Evolutionary conservation across 2,113 vertebrate genomes (phyloP).

Genomic region (Tylochromis polylepis): DNA sequence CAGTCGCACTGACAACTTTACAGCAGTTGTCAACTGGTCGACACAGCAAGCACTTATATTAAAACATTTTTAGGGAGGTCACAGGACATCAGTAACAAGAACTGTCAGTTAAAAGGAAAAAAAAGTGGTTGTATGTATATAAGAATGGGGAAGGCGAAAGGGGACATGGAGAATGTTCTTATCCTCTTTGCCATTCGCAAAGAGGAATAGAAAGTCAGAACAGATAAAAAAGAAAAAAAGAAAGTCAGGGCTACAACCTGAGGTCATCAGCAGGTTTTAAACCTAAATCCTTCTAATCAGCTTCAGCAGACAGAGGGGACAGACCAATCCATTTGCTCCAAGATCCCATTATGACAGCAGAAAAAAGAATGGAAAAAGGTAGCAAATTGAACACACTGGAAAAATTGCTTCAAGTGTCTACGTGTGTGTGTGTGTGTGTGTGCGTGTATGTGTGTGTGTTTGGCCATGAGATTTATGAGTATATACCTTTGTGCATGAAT

Average conservation of each 20-base stretch:
- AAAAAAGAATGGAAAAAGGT: conserved; percentile 37
- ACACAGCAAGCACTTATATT: conserved; percentile 46
- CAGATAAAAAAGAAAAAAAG: conserved; percentile 25
- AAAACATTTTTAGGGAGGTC: conserved; percentile 44
- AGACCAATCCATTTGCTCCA: conserved; percentile 45
- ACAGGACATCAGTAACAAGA: conserved; percentile 1
- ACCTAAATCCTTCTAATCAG: conserved; percentile 57
- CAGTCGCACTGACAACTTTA: conserved; percentile 53
- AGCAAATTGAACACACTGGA: conserved; percentile 35
- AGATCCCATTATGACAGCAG: conserved; percentile 62
- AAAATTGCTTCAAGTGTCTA: not conserved
- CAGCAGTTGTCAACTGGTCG: conserved; percentile 36
- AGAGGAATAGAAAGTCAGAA: conserved; percentile 31
- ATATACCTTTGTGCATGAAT: not conserved
- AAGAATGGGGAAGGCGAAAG: not conserved
- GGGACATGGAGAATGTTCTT: not conserved
- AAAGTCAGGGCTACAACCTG: conserved; percentile 13
- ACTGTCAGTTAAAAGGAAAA: conserved; percentile 22
- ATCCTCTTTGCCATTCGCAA: too few relatives aligned
- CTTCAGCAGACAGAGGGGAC: conserved; percentile 32
- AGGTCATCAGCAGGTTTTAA: conserved; percentile 52
- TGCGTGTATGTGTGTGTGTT: not conserved
- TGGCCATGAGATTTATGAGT: not conserved
- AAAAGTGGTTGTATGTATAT: not conserved
- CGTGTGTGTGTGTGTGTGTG: not conserved